These are phyloP conservation scores for Microctenopoma stevenorrisi DNA, from an alignment of 2,797 vertebrate species.

Conservation along the genomic window DNA sequence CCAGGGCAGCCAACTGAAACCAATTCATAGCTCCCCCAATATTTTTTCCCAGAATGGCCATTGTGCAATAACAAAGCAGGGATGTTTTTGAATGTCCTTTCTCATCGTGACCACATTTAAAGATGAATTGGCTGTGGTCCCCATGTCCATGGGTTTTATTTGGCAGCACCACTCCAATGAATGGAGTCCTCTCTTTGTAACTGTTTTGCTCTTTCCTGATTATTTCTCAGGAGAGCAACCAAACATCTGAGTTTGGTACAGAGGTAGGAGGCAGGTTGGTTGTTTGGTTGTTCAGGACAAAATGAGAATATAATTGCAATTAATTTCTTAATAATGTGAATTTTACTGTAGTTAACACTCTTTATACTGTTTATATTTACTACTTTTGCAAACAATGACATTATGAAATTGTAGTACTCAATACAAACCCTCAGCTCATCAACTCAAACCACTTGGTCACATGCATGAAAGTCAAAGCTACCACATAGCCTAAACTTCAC, in stretches of 20 bases:
- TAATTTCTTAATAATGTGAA: background rate
- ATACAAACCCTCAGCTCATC: background rate
- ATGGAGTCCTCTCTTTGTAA: slow-evolving; percentile 28
- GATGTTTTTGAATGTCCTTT: slow-evolving; percentile 70
- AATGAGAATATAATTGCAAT: background rate
- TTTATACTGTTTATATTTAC: background rate
- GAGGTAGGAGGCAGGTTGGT: background rate
- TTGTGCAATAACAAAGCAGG: slow-evolving; percentile 70
- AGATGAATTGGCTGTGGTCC: slow-evolving; percentile 62
- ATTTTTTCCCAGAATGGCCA: slow-evolving; percentile 53
- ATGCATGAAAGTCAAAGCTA: background rate
- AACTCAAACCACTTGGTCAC: background rate
- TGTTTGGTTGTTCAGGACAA: slow-evolving; percentile 1
- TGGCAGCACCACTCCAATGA: slow-evolving; percentile 50
- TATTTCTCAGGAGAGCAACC: slow-evolving; percentile 27
- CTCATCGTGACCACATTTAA: slow-evolving; percentile 61
- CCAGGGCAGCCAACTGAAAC: slow-evolving; percentile 50
- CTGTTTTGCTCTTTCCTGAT: slow-evolving; percentile 41
- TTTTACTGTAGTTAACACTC: background rate
- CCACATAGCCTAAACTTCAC: background rate
- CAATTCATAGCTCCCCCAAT: slow-evolving; percentile 57
- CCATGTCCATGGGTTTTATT: slow-evolving; percentile 56
- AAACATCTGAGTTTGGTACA: slow-evolving; percentile 37
- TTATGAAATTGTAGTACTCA: background rate
- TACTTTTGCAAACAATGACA: background rate